Evolutionary conservation across 1,140 invertebrate species (phyloP).

Genomic region (Cylas formicarius): DNA sequence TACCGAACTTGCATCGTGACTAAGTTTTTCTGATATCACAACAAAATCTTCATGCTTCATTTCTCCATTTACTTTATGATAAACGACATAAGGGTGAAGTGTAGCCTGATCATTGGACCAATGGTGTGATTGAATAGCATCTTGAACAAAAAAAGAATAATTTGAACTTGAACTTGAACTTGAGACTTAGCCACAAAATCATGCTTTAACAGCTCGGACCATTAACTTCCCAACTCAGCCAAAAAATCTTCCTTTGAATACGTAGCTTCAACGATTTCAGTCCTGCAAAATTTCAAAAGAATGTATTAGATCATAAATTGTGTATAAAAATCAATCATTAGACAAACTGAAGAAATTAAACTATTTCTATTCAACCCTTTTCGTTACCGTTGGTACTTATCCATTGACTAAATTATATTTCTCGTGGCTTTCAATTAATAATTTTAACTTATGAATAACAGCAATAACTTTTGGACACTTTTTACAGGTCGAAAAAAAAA

Average conservation of each 20-base stretch:
- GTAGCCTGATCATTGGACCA: neutral
- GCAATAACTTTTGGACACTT: constrained; percentile 5
- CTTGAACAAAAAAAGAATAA: constrained; percentile 7
- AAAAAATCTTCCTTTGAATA: constrained; percentile 7
- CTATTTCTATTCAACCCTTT: constrained; percentile 4
- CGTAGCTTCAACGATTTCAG: constrained; percentile 5
- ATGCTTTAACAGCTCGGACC: constrained; percentile 2
- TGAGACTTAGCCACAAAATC: constrained; percentile 5
- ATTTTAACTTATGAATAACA: constrained; percentile 2
- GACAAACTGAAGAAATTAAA: too few relatives aligned
- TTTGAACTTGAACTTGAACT: constrained; percentile 4
- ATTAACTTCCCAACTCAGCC: constrained; percentile 1
- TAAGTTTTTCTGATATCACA: too few relatives aligned
- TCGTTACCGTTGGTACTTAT: constrained; percentile 1
- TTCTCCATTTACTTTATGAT: constrained; percentile 3
- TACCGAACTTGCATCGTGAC: too few relatives aligned
- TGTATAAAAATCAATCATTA: too few relatives aligned
- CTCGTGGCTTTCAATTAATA: neutral
- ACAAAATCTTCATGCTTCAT: constrained; percentile 1
- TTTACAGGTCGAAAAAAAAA: constrained; percentile 3
- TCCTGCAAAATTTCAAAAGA: constrained; percentile 3
- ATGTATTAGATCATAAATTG: too few relatives aligned
- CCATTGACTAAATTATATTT: constrained; percentile 1
- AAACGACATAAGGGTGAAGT: constrained; percentile 1
- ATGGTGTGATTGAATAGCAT: neutral